A percentile compares a stretch with the other conserved stretches of the same genome.
Evolutionary conservation across 2,888 invertebrate genomes (phyloP).

Genomic region (Luffia ferchaultella): DNA sequence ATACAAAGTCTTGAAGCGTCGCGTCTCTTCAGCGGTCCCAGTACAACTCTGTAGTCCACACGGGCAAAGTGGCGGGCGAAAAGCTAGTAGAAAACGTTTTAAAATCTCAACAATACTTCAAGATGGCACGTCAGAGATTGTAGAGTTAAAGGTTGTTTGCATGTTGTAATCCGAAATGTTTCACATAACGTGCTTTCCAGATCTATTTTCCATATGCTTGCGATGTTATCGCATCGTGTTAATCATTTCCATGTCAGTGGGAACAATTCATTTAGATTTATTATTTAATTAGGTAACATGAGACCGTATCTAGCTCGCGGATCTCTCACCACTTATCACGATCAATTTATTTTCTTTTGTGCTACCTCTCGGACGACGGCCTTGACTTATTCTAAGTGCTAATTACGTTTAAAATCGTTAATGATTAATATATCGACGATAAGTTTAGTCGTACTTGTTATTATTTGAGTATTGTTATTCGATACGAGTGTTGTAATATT

Average conservation of each 20-base stretch:
- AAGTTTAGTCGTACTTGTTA: not conserved
- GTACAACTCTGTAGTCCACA: no score
- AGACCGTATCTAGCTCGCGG: not conserved
- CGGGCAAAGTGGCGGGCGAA: no score
- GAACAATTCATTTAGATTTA: not conserved
- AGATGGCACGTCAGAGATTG: no score
- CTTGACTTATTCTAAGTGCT: not conserved
- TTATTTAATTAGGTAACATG: not conserved
- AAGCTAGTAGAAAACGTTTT: no score
- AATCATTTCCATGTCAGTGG: not conserved
- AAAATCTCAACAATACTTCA: no score
- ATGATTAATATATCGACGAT: not conserved
- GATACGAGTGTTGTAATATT: not conserved
- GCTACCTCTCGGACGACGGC: not conserved
- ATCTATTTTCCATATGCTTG: not conserved
- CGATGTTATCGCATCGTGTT: not conserved
- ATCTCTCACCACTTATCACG: not conserved
- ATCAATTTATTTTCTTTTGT: not conserved
- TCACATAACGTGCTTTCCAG: no score
- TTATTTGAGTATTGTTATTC: not conserved
- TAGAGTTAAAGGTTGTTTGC: no score
- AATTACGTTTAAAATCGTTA: not conserved
- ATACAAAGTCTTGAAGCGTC: no score
- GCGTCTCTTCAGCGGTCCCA: no score
- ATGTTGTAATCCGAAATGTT: no score